Percentiles rank a stretch among this genome's conserved stretches.
phyloP scores from a whole-genome alignment of 2,888 invertebrate genomes.

The Ormyrus thymus region DNA sequence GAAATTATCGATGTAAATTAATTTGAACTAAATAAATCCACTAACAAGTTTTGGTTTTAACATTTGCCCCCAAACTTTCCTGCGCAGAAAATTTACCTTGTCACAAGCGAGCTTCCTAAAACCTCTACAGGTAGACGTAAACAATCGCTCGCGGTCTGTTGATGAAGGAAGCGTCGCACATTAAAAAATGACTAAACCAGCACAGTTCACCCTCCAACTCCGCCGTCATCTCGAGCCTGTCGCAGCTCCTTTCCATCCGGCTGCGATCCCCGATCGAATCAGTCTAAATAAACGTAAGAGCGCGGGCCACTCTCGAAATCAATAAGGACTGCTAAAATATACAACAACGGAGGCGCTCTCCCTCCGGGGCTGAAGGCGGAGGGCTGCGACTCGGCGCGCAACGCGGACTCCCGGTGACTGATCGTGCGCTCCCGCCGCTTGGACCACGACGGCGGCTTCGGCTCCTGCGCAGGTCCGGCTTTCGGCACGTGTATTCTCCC shows the following conservation, averaged over 20 bases:
- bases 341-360: background rate
- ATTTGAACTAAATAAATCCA: background rate
- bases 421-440: constrained; percentile 4
- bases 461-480: constrained; percentile 22
- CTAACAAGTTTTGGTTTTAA: background rate
- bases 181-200: background rate
- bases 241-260: too few species aligned
- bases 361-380: background rate
- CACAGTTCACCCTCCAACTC: background rate
- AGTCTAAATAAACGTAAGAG: background rate
- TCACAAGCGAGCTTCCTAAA: too few species aligned
- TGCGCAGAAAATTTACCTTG: background rate
- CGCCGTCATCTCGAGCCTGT: background rate
- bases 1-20: background rate
- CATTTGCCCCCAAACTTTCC: background rate
- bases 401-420: constrained; percentile 39
- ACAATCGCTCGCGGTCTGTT: constrained; percentile 8
- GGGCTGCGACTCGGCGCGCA: background rate
- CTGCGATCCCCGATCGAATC: background rate
- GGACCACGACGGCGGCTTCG: background rate
- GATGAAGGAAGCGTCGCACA: constrained; percentile 25
- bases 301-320: background rate
- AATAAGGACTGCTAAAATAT: background rate
- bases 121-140: background rate
- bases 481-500: constrained; percentile 5